Evolutionary conservation across 2,797 vertebrate genomes (phyloP), one percentile per base, ranked within the genome.

Genomic region (Helicolenus hilgendorfi): DNA sequence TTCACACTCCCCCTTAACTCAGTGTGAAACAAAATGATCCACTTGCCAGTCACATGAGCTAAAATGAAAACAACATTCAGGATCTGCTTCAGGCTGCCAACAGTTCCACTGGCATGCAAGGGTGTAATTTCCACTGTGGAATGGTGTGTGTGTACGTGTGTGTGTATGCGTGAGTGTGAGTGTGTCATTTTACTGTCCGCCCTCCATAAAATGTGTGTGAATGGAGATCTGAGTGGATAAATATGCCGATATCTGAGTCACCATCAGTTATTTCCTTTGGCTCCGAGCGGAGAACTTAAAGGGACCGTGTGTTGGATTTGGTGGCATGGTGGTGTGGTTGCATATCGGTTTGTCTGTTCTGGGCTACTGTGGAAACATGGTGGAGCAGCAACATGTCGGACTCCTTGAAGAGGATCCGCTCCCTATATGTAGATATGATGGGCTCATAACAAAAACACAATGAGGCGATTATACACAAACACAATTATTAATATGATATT

Each of bases 41-140:
- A 55, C 77, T 85, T 74, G 79, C 62, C 65, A 72, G 63, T 72
- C 24, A 58, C 49, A 67, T 49, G 22, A 74, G 58, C 38, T 45
- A 64, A 64, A 84, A 73, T 29, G 35, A 91, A 84, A 86, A 63
- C 72, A 77, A 5, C 13, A 36, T 35, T 41, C 24, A 55, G 14
- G 15, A 18, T 56, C 22, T 72, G 78, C 85, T 79, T 71, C 62
- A 71, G 53, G 58, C 65, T 78, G 79, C 80, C 79, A 86, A 80
- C 70, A 65, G 31, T 72, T 72, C 41, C 49, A 22, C 70, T 87
- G 83, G 75, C 85, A 86, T 77, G 72, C 71, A 53, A 79, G 31
- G 36, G 60, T 36, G 73, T 71, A 60, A 79, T 84, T 84, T 77
- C 58, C 65, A 72, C 71, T 27, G 24, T 24, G 56, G 70, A 24